Percentiles rank a stretch among this genome's conserved stretches.
These are phyloP conservation scores for Grallaria varia DNA, from an alignment of 2,113 vertebrate genomes.

Conservation along the genomic window DNA sequence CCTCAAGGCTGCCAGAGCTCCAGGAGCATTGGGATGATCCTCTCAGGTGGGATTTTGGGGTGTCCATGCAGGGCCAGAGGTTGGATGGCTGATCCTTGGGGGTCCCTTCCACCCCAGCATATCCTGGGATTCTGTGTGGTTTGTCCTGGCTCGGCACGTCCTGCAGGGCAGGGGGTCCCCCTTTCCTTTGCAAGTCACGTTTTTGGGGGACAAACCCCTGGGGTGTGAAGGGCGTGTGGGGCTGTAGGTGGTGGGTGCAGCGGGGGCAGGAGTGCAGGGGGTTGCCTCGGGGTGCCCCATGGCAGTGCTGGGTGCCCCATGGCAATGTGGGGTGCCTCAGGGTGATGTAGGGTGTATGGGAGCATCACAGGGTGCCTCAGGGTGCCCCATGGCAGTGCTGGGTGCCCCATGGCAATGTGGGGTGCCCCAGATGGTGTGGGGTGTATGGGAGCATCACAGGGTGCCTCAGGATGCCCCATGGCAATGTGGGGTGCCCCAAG, in stretches of 20 bases:
- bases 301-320: no score
- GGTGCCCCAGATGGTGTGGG: no score
- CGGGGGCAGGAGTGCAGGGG: not conserved
- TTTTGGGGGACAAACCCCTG: not conserved
- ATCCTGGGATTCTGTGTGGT: not conserved
- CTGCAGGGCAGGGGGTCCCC: not conserved
- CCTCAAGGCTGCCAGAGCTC: not conserved
- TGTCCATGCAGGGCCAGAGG: not conserved
- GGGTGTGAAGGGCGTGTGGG: not conserved
- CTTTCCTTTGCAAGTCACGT: accelerated
- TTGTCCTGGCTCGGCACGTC: accelerated
- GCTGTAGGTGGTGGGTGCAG: not conserved
- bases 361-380: not conserved
- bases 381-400: not conserved
- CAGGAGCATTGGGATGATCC: not conserved
- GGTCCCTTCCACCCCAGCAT: not conserved
- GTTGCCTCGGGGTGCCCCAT: no score
- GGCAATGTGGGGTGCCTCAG: not conserved
- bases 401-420: no score
- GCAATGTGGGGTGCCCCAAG: not conserved
- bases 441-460: no score
- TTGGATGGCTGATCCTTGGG: not conserved
- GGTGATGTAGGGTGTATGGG: no score
- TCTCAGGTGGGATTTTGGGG: not conserved
- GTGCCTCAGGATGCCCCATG: not conserved